Percentiles rank a stretch among this genome's conserved stretches.
Conservation (phyloP, 1,140 invertebrate genomes). For the Wiebesia pumilae region DNA sequence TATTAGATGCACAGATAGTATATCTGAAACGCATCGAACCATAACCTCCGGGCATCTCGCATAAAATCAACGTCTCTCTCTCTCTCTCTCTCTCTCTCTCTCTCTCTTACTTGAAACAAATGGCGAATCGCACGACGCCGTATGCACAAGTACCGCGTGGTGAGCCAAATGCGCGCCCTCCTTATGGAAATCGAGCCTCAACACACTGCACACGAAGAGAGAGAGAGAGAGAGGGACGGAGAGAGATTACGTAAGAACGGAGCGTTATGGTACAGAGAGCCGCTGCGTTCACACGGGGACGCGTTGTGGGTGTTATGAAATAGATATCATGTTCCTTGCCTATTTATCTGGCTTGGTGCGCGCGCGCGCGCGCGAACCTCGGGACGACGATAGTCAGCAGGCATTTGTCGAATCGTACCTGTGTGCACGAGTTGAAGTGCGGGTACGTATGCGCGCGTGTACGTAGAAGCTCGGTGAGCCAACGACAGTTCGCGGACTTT, state of each 20-base stretch:
- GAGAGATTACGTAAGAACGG: slow-evolving; percentile 60
- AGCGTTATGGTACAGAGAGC: slow-evolving; percentile 19
- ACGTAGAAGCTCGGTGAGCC: neutral
- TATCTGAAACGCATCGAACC: slow-evolving; percentile 49
- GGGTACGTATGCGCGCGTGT: neutral
- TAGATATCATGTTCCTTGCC: slow-evolving; percentile 72
- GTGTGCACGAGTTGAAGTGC: neutral
- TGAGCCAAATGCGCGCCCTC: slow-evolving; percentile 49
- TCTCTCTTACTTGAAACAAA: neutral
- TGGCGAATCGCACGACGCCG: neutral
- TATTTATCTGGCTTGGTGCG: slow-evolving; percentile 58
- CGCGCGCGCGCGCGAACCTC: slow-evolving; percentile 48
- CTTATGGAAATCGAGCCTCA: slow-evolving; percentile 24
- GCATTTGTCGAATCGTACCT: slow-evolving; percentile 57
- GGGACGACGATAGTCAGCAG: slow-evolving; percentile 57
- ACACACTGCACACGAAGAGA: neutral
- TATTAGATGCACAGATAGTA: slow-evolving; percentile 45
- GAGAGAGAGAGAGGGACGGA: slow-evolving; percentile 19
- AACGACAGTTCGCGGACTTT: slow-evolving; percentile 22
- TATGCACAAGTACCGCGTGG: neutral
- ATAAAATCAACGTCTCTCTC: slow-evolving; percentile 7
- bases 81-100: neutral
- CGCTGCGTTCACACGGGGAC: slow-evolving; percentile 72
- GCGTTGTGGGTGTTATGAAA: slow-evolving; percentile 73
- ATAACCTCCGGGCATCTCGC: slow-evolving; percentile 39